Evolutionary conservation across 2,888 invertebrate species (phyloP), one percentile per base, ranked within the genome.

Genomic region (Agrotis exclamationis): DNA sequence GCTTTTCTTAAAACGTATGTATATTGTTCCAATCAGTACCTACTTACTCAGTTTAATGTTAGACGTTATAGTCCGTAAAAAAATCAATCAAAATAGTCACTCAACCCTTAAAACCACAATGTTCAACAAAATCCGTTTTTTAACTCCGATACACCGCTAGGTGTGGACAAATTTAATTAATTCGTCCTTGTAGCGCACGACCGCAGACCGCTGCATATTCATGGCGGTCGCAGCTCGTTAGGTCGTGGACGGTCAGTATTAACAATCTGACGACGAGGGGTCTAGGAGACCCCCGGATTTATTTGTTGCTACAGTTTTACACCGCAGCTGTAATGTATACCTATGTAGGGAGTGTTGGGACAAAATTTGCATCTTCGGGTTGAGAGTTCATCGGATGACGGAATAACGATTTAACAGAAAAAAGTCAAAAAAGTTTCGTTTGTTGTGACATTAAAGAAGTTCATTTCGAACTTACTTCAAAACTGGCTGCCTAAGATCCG

Each of bases 141-240:
- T 56, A 58, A 56, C 53, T 57, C 47, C 63, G 48, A 28, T 63
- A 70, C 62, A 71, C 1, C 14, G 73, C 59, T 84, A 86, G 86
- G 89, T 90, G 90, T 89, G 89, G 89, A 87, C 86, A 86, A 89
- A 89, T 91, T 92, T 93, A 93, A 94, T 94, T 91, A 93, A 93
- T 93, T 89, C 89, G 88, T 88, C 91, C 91, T 90, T 89, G 90
- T 90, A 79, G 73, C 82, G 74, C 77, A 67, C 65, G 65, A 56
- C 50, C 80, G 79, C 85, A 63, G 65, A 56, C 50, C 80, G 79
- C 85, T 95, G 95, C 92, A 96, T 96, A 96, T 96, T 95, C 95
- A 96, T 96, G 93, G 92, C 85, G 93, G 91, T 90, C 91, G 88
- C 93, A 90, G 92, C 94, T 96, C 95, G 95, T 95, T 96, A 96